phyloP scores from a whole-genome alignment of 2,797 vertebrate species.

The Clarias fuscus region DNA sequence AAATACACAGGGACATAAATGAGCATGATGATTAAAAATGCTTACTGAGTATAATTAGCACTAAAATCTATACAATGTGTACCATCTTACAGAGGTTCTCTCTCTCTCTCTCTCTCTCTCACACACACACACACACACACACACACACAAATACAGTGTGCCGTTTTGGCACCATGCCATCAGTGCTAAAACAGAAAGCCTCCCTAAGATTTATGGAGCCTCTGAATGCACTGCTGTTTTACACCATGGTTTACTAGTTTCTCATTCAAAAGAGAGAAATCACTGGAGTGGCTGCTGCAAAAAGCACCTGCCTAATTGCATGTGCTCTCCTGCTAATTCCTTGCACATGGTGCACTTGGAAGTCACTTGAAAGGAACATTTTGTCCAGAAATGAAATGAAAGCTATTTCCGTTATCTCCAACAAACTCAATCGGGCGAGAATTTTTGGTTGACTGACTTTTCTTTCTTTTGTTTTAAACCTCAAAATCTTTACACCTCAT shows the following conservation, averaged over 20 bases:
- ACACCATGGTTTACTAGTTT: slow-evolving; percentile 42
- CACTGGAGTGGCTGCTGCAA: slow-evolving; percentile 19
- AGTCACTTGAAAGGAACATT: neutral
- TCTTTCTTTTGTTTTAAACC: neutral
- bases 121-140: neutral
- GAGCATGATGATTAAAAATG: slow-evolving; percentile 44
- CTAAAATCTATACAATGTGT: slow-evolving; percentile 27
- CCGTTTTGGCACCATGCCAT: slow-evolving; percentile 37
- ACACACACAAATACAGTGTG: neutral
- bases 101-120: neutral
- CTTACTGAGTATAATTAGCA: slow-evolving; percentile 21
- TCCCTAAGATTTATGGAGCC: slow-evolving; percentile 43
- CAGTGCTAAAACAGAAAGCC: slow-evolving; percentile 34
- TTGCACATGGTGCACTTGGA: neutral
- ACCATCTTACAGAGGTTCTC: neutral
- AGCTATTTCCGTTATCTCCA: neutral
- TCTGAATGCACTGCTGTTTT: slow-evolving; percentile 39
- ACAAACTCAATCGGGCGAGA: too few relatives aligned
- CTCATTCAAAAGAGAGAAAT: slow-evolving; percentile 43
- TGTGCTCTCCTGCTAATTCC: slow-evolving; percentile 9
- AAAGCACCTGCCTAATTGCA: slow-evolving; percentile 34
- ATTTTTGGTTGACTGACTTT: neutral
- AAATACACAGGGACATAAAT: slow-evolving; percentile 31
- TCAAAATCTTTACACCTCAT: too few relatives aligned
- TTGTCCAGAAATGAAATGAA: neutral